phyloP scores from a whole-genome alignment of 2,797 vertebrate species.

The Petrocephalus sullivani region DNA sequence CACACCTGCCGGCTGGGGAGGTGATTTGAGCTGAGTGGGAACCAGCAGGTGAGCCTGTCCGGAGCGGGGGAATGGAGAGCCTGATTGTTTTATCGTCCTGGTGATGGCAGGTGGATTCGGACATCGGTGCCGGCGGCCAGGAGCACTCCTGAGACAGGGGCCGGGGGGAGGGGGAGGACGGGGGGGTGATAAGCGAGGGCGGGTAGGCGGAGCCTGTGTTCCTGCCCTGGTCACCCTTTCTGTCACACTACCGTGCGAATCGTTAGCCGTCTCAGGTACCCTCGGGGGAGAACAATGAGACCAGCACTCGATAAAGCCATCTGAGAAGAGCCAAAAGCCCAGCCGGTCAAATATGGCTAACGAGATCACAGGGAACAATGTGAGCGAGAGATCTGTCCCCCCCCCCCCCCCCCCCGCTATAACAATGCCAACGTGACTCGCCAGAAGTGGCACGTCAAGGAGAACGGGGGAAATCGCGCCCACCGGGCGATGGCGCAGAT shows the following conservation, averaged over 20 bases:
- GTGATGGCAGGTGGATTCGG: background rate
- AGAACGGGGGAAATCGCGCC: background rate
- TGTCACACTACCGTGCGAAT: background rate
- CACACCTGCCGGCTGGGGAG: background rate
- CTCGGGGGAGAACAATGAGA: background rate
- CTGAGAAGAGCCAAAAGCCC: background rate
- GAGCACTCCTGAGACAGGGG: background rate
- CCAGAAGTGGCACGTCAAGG: background rate
- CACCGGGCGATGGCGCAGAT: background rate
- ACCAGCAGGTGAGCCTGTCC: background rate
- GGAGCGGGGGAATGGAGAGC: background rate
- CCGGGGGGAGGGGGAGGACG: background rate
- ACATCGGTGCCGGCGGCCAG: background rate
- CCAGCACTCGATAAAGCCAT: background rate
- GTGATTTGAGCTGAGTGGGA: background rate
- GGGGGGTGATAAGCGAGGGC: background rate
- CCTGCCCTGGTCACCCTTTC: background rate
- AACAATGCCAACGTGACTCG: background rate
- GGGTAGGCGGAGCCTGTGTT: background rate
- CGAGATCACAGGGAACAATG: background rate
- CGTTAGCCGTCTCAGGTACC: background rate
- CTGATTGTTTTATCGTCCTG: background rate
- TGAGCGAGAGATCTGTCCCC: background rate
- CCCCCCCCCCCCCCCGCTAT: background rate
- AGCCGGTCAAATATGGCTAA: background rate